Percentiles rank a stretch among this genome's conserved stretches.
Evolutionary conservation across 2,113 vertebrate genomes (phyloP).

Genomic region (Prionailurus bengalensis): DNA sequence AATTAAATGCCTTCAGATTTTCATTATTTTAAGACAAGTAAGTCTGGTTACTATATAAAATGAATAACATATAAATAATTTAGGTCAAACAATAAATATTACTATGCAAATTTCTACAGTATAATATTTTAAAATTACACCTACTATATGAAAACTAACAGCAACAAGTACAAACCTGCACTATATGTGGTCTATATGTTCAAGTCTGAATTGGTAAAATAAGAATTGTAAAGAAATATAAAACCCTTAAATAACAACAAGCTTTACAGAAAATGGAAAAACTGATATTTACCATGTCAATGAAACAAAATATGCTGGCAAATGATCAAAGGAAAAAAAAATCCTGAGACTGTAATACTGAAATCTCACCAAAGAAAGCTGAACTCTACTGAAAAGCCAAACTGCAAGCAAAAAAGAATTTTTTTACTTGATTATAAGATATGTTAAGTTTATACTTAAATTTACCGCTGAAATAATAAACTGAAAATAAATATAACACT

Average conservation of each 20-base stretch:
- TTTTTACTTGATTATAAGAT: neutral
- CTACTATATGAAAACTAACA: neutral
- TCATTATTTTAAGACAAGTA: conserved; percentile 37
- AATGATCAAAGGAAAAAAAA: neutral
- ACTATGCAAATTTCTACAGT: neutral
- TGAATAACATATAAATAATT: neutral
- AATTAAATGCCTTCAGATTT: conserved; percentile 1
- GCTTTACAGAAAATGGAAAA: neutral
- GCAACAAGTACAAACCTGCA: neutral
- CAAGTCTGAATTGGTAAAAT: neutral
- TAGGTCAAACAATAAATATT: neutral
- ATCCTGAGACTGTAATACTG: neutral
- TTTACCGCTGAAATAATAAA: conserved; percentile 32
- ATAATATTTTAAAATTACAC: neutral
- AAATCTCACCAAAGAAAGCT: neutral
- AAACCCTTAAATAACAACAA: neutral
- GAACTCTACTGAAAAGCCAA: neutral
- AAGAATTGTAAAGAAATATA: conserved; percentile 40
- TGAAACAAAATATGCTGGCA: neutral
- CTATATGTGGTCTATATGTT: neutral
- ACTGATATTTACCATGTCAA: neutral
- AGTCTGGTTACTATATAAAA: conserved; percentile 32
- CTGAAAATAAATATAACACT: neutral
- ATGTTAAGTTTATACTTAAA: neutral
- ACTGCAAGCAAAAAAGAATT: neutral